These are phyloP conservation scores for Parelbella ahira DNA, from an alignment of 2,888 invertebrate genomes.

Conservation along the genomic window DNA sequence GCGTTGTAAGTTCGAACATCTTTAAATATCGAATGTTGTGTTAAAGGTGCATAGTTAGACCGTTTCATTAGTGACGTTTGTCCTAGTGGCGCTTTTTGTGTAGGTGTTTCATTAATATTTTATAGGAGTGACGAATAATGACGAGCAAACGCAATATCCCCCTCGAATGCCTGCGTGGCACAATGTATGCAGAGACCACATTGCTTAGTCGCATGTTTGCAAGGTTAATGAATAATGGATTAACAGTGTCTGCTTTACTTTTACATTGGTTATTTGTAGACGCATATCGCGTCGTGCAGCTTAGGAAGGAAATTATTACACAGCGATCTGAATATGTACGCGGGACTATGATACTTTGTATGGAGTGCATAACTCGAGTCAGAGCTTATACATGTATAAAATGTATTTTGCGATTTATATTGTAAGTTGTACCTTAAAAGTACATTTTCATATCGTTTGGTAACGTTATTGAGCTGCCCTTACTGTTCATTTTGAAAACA, in stretches of 20 bases:
- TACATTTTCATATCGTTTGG: too few species aligned
- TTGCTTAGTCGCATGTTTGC: slow-evolving; percentile 23
- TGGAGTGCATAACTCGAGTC: too few species aligned
- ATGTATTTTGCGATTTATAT: too few species aligned
- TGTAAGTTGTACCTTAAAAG: too few species aligned
- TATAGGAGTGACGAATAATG: slow-evolving; percentile 17
- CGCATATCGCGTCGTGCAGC: slow-evolving; percentile 7
- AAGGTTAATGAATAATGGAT: slow-evolving; percentile 25
- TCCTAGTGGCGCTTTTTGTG: slow-evolving; percentile 1
- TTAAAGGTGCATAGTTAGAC: too few species aligned
- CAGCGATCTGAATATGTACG: too few species aligned
- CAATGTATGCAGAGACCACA: slow-evolving; percentile 18
- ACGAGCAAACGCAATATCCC: slow-evolving; percentile 12
- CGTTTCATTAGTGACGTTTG: slow-evolving; percentile 5
- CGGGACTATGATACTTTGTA: too few species aligned
- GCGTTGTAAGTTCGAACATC: neutral
- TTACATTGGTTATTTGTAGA: slow-evolving; percentile 17
- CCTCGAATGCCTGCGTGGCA: slow-evolving; percentile 13
- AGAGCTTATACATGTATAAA: too few species aligned
- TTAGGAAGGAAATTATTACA: slow-evolving; percentile 14
- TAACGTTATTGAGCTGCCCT: too few species aligned
- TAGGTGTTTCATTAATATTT: slow-evolving; percentile 12
- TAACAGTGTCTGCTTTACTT: slow-evolving; percentile 19
- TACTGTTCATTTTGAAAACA: too few species aligned
- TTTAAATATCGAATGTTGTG: neutral